A percentile compares a stretch with the other conserved stretches of the same genome.
Conservation (phyloP, 2,113 vertebrate genomes). For the Calidris pygmaea region DNA sequence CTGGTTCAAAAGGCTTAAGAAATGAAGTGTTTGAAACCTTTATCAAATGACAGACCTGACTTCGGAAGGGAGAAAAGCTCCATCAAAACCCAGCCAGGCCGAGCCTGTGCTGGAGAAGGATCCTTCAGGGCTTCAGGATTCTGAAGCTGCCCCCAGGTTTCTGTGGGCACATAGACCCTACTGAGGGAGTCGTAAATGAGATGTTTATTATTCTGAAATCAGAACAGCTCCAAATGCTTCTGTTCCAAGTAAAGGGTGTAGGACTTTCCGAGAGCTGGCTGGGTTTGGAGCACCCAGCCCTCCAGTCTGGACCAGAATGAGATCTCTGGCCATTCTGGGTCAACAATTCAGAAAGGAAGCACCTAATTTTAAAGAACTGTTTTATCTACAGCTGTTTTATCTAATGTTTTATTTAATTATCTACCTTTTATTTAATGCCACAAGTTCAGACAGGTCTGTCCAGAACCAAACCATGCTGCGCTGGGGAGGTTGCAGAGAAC, state of each 20-base stretch:
- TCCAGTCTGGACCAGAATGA: background rate
- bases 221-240: background rate
- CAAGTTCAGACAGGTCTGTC: background rate
- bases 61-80: background rate
- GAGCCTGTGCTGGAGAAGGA: background rate
- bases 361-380: background rate
- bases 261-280: background rate
- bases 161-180: background rate
- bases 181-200: background rate
- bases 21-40: background rate
- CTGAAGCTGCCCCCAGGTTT: background rate
- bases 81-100: background rate
- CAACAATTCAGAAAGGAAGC: background rate
- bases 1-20: background rate
- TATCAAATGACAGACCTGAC: background rate
- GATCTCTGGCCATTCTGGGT: background rate
- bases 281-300: background rate
- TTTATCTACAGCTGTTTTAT: background rate
- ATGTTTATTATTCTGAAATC: background rate
- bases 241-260: background rate
- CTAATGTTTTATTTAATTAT: background rate
- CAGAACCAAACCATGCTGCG: background rate
- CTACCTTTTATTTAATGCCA: background rate
- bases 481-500: background rate
- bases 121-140: background rate